Percentiles rank a stretch among this genome's conserved stretches.
phyloP scores from a whole-genome alignment of 2,113 vertebrate genomes.

The Clupea harengus region DNA sequence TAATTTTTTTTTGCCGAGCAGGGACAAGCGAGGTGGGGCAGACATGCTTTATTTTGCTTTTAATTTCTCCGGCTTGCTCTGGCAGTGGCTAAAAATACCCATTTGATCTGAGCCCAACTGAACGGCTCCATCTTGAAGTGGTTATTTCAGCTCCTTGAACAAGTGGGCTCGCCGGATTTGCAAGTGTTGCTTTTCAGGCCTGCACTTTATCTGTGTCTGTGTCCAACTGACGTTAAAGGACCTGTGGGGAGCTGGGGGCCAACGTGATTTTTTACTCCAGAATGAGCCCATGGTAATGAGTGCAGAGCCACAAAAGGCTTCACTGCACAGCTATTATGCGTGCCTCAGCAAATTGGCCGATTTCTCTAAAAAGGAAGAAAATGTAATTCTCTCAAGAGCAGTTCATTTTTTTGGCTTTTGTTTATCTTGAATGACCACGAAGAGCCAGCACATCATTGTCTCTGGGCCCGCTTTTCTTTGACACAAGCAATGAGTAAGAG shows the following conservation, averaged over 20 bases:
- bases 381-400: constrained; percentile 80
- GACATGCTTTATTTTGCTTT: constrained; percentile 10
- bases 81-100: constrained; percentile 1
- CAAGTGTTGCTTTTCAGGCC: constrained; percentile 12
- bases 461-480: constrained; percentile 80
- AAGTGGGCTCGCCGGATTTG: neutral
- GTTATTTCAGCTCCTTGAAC: constrained; percentile 8
- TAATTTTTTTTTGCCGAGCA: neutral
- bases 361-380: constrained; percentile 73
- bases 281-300: neutral
- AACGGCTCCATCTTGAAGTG: constrained; percentile 1
- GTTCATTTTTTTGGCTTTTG: constrained; percentile 83
- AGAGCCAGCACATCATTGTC: constrained; percentile 80
- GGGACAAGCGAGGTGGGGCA: constrained; percentile 11
- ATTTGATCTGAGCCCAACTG: neutral
- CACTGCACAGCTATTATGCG: constrained; percentile 50
- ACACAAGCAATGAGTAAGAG: constrained; percentile 53
- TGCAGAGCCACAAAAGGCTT: neutral
- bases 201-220: neutral
- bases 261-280: constrained; percentile 7
- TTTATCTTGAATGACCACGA: constrained; percentile 86
- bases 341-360: constrained; percentile 71
- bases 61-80: neutral
- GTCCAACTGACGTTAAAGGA: neutral
- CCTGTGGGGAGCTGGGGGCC: constrained; percentile 1